phyloP scores from a whole-genome alignment of 2,888 invertebrate species.

The Tetheella fluctuosa region DNA sequence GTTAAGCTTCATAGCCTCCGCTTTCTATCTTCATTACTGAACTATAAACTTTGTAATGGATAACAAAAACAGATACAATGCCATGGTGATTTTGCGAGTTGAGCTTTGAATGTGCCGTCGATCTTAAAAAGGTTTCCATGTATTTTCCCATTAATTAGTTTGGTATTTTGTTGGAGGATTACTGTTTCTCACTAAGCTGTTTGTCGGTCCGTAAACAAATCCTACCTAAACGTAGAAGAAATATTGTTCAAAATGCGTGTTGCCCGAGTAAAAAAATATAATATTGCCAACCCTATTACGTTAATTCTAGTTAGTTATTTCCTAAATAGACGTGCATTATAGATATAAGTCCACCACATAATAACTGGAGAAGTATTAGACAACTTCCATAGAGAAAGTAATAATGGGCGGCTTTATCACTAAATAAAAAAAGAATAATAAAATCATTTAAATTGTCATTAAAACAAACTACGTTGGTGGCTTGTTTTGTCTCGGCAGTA shows the following conservation, averaged over 20 bases:
- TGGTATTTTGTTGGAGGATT: neutral
- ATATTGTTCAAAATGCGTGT: too few species aligned
- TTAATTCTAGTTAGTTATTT: neutral
- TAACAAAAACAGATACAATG: constrained; percentile 17
- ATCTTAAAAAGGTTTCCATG: neutral
- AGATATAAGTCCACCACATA: too few species aligned
- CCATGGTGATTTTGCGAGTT: constrained; percentile 1
- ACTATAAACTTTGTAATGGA: constrained; percentile 22
- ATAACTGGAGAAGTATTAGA: too few species aligned
- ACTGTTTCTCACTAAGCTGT: neutral
- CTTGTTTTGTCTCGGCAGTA: constrained; percentile 43
- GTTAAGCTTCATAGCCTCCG: constrained; percentile 35
- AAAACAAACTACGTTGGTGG: constrained; percentile 65
- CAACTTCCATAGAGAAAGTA: too few species aligned
- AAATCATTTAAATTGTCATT: neutral
- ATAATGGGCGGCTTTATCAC: too few species aligned
- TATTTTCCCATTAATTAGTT: constrained; percentile 6
- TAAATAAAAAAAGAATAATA: neutral
- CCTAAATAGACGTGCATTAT: too few species aligned
- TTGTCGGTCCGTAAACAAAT: neutral
- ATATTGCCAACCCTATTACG: neutral
- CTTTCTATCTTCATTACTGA: constrained; percentile 38
- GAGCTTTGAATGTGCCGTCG: constrained; percentile 6
- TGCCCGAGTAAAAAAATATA: neutral
- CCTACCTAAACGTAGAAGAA: neutral